Conservation (phyloP, 2,797 vertebrate genomes). For the Acanthurus lineatus region DNA sequence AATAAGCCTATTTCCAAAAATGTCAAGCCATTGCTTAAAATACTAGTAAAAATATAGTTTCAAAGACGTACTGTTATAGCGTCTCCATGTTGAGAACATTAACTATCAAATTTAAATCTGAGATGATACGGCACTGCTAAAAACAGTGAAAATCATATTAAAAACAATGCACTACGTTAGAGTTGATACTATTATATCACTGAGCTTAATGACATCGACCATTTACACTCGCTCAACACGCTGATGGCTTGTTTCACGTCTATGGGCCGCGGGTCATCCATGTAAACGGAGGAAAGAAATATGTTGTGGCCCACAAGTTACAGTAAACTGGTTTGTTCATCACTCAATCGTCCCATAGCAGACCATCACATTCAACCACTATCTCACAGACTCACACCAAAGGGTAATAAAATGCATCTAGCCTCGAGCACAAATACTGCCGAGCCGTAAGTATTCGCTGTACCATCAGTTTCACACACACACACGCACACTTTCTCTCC, state of each 20-base stretch:
- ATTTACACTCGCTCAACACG: constrained; percentile 16
- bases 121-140: constrained; percentile 65
- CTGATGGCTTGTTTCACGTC: constrained; percentile 70
- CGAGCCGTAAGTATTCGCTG: constrained; percentile 58
- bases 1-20: neutral
- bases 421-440: constrained; percentile 45
- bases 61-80: constrained; percentile 14
- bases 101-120: constrained; percentile 46
- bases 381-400: constrained; percentile 24
- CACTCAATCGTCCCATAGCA: constrained; percentile 35
- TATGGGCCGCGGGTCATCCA: constrained; percentile 45
- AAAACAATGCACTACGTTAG: constrained; percentile 23
- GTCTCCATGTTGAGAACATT: constrained; percentile 29
- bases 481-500: constrained; percentile 39
- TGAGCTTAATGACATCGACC: constrained; percentile 52
- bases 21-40: constrained; percentile 14
- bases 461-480: constrained; percentile 60
- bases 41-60: constrained; percentile 3
- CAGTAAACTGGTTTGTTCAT: constrained; percentile 66
- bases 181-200: constrained; percentile 40
- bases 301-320: constrained; percentile 47
- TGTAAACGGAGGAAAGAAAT: constrained; percentile 53
- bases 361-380: constrained; percentile 6
- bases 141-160: constrained; percentile 5
- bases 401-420: constrained; percentile 47